Evolutionary conservation across 2,888 invertebrate species (phyloP).

Genomic region (Acanthosepion lycidas): DNA sequence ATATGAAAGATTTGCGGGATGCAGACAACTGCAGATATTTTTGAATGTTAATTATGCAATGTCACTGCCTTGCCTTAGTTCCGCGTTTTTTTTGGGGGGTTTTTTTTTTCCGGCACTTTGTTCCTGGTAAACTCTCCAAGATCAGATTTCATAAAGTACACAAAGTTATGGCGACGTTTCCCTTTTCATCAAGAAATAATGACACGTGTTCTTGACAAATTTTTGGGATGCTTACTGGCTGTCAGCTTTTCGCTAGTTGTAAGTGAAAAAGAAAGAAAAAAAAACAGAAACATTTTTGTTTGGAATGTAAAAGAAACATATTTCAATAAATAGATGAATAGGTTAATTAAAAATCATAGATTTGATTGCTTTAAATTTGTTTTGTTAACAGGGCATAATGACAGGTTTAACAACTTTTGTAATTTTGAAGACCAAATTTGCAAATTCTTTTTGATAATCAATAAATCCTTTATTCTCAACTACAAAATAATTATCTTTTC

Average conservation of each 20-base stretch:
- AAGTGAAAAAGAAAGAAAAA: neutral
- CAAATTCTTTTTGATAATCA: no score
- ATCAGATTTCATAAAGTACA: neutral
- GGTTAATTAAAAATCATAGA: neutral
- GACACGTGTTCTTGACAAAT: neutral
- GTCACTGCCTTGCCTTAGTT: neutral
- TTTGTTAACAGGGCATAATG: no score
- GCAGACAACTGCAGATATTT: neutral
- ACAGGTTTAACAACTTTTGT: no score
- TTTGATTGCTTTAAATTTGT: neutral
- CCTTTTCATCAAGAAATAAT: conserved; percentile 15
- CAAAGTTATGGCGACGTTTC: neutral
- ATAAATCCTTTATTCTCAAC: no score
- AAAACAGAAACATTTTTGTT: neutral
- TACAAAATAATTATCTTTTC: no score
- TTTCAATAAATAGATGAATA: neutral
- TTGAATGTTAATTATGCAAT: conserved; percentile 33
- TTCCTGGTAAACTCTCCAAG: neutral
- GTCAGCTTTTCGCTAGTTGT: neutral
- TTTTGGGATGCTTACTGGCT: neutral
- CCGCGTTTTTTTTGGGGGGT: neutral
- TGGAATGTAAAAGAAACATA: neutral
- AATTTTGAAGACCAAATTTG: no score
- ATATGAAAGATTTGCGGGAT: neutral
- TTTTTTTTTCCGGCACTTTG: neutral